Evolutionary conservation across 1,140 invertebrate species (phyloP).

Genomic region (Pararge aegeria): DNA sequence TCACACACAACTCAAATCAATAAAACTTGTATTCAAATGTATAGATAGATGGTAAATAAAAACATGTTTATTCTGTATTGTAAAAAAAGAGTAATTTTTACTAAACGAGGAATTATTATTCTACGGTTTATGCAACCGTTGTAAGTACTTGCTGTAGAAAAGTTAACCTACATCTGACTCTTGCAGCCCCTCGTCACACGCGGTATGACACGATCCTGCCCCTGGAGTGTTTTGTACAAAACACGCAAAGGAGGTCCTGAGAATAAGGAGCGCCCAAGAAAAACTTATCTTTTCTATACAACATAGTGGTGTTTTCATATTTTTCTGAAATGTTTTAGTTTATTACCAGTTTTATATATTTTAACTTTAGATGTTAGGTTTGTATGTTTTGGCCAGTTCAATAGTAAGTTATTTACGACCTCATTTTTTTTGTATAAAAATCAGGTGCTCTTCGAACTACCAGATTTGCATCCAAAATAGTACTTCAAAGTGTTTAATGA

Average conservation of each 20-base stretch:
- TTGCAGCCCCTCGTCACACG: background rate
- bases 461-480: no score
- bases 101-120: background rate
- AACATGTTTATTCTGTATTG: no score
- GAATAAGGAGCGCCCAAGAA: constrained; percentile 1
- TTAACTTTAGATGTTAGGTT: no score
- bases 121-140: background rate
- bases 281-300: constrained; percentile 11
- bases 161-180: constrained; percentile 10
- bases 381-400: no score
- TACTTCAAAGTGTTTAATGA: no score
- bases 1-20: no score
- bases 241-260: constrained; percentile 9
- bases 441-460: no score
- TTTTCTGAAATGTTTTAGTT: background rate
- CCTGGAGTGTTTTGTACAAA: constrained; percentile 9
- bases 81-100: no score
- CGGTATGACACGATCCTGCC: constrained; percentile 9
- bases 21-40: no score
- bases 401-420: no score
- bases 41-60: no score
- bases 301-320: background rate
- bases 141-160: background rate
- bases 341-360: background rate
- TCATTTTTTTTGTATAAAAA: no score